Base-by-base conservation (phyloP, 2,888 invertebrate genomes). In the Tridacna crocea region DNA sequence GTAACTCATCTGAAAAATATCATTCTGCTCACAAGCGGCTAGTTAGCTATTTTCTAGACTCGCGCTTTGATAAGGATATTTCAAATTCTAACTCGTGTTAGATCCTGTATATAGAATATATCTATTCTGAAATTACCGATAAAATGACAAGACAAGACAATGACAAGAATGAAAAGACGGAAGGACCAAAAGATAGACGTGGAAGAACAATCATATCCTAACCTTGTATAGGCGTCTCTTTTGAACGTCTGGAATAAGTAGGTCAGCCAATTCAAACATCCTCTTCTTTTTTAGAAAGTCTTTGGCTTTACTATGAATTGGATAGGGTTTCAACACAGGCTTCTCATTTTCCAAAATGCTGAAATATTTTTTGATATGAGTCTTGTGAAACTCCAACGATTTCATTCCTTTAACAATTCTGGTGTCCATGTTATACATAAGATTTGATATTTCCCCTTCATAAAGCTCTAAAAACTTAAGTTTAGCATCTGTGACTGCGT, bases 181-280 rank as follows among this genome's bases (percentile, higher is more conserved):
- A 36, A 36, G 8, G 36, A 36, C 8, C 3, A 36, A 36, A 36
- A 36, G 2, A 36, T 36, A 36, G 36, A 36, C 3, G 36, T 4
- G 8, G 36, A 36, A 36, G 36, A 36, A 36, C 8, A 36, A 2
- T 36, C 36, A 36, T 4, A 11, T 13, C 13, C 51, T 27, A 12
- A 74, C 70, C 74, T 74, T 46, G 68, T 83, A 82, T 36, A 86
- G 65, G 10, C 86, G 70, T 27, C 87, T 55, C 24, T 75, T 84
- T 72, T 82, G 82, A 11, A 79, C 87, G 61, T 84, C 72, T 0
- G 77, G 75, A 10, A 87, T 66, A 24, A 87, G 22, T 4, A 82
- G 72, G 58, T 87, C 87, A 15, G 87, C 75, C 22, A 87, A 55
- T 65, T 87, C 87, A 13, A 80, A 84, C 17, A 84, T 68, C 3